These are phyloP conservation scores for Meteorus colon DNA, from an alignment of 2,888 invertebrate species.

Conservation along the genomic window DNA sequence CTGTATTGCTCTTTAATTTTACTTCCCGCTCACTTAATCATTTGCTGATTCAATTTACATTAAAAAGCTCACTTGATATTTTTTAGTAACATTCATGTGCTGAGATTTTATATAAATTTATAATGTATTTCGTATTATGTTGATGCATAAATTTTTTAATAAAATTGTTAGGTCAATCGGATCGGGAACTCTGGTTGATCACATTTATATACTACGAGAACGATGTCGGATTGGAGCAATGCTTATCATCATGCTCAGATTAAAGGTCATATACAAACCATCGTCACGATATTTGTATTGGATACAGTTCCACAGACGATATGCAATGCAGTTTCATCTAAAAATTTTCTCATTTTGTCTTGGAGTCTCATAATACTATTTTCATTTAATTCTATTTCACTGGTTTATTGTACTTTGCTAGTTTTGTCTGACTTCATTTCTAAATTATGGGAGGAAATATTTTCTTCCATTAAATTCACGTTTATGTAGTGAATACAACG, in stretches of 20 bases:
- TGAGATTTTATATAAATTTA: not conserved
- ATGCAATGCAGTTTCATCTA: conserved; percentile 46
- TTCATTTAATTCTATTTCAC: conserved; percentile 9
- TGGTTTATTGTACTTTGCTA: not conserved
- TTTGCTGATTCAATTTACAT: not conserved
- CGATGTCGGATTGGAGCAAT: conserved; percentile 52
- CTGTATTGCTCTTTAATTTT: too few species aligned
- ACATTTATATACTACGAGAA: conserved; percentile 40
- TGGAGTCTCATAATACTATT: not conserved
- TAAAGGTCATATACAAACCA: conserved; percentile 64
- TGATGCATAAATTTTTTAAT: conserved; percentile 2
- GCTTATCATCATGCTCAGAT: conserved; percentile 63
- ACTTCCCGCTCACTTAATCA: too few species aligned
- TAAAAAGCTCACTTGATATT: not conserved
- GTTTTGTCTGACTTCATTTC: not conserved
- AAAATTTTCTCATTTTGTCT: conserved; percentile 2
- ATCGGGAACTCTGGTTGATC: conserved; percentile 44
- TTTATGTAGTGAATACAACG: too few species aligned
- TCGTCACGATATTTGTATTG: conserved; percentile 61
- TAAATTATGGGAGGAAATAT: not conserved
- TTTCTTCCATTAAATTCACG: too few species aligned
- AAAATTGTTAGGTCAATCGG: conserved; percentile 14
- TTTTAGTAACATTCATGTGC: not conserved
- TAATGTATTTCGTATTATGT: not conserved
- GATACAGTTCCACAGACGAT: conserved; percentile 46